Percentiles rank a stretch among this genome's conserved stretches.
Conservation (phyloP, 2,113 vertebrate species). For the Erythrocercus mccallii region DNA sequence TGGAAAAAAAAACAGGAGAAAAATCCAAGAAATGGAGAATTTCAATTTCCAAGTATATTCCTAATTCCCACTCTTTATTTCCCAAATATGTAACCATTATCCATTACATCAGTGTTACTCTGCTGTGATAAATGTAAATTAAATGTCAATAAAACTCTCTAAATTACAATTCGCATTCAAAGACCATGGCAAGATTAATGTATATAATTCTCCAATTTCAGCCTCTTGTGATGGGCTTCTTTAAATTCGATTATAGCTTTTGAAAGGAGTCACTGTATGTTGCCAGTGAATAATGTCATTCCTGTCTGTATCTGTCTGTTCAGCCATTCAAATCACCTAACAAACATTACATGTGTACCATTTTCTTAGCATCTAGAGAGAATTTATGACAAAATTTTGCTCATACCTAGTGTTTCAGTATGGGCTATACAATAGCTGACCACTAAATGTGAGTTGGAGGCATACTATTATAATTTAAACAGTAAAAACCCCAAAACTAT, state of each 20-base stretch:
- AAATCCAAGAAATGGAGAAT: not conserved
- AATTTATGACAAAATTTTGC: not conserved
- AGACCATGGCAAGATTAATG: not conserved
- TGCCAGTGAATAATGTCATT: not conserved
- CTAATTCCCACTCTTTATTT: not conserved
- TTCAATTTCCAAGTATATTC: not conserved
- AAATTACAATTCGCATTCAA: not conserved
- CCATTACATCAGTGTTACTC: not conserved
- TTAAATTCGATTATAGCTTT: not conserved
- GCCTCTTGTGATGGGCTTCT: not conserved
- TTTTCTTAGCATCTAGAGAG: not conserved
- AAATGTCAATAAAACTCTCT: not conserved
- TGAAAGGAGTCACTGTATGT: not conserved
- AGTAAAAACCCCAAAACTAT: not conserved
- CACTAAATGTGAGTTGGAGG: not conserved
- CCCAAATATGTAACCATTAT: not conserved
- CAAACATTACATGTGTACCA: not conserved
- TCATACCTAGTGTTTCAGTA: not conserved
- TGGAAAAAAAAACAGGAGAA: not conserved
- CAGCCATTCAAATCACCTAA: not conserved
- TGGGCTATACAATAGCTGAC: not conserved
- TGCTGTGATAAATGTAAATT: not conserved
- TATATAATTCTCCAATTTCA: not conserved
- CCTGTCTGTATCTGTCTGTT: not conserved
- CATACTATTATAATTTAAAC: not conserved